A percentile compares a stretch with the other conserved stretches of the same genome.
Conservation (phyloP, 2,113 vertebrate species). For the Megaleporinus macrocephalus region DNA sequence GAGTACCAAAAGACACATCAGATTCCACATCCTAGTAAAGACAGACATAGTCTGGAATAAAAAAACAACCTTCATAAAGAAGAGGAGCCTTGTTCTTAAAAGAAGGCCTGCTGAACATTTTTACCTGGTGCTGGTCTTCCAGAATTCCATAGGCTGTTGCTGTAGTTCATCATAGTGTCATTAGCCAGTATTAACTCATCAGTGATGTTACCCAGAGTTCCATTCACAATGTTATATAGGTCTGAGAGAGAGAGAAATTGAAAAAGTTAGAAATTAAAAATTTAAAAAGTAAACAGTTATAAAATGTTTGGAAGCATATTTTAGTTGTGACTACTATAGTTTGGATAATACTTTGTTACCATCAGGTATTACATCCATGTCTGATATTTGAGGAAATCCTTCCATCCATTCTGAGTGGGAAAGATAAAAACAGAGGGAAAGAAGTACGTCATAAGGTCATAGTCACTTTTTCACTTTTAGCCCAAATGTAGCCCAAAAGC, state of each 20-base stretch:
- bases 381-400: background rate
- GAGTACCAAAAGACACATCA: too few relatives aligned
- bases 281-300: background rate
- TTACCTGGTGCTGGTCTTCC: constrained; percentile 31
- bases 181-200: constrained; percentile 19
- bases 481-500: too few relatives aligned
- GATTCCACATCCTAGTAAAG: too few relatives aligned
- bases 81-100: too few relatives aligned
- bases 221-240: constrained; percentile 24
- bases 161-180: constrained; percentile 29
- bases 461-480: too few relatives aligned
- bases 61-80: too few relatives aligned
- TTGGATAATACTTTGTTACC: background rate
- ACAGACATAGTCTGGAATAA: too few relatives aligned
- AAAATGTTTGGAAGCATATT: background rate
- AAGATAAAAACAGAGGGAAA: background rate
- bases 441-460: too few relatives aligned
- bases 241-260: background rate
- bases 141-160: background rate
- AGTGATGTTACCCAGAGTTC: constrained; percentile 27
- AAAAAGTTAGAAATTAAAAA: background rate
- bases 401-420: constrained; percentile 31
- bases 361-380: background rate
- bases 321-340: background rate
- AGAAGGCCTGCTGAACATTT: background rate